Percentiles rank a stretch among this genome's conserved stretches.
These are phyloP conservation scores for Semaprochilodus insignis DNA, from an alignment of 2,797 vertebrate genomes.

Conservation along the genomic window DNA sequence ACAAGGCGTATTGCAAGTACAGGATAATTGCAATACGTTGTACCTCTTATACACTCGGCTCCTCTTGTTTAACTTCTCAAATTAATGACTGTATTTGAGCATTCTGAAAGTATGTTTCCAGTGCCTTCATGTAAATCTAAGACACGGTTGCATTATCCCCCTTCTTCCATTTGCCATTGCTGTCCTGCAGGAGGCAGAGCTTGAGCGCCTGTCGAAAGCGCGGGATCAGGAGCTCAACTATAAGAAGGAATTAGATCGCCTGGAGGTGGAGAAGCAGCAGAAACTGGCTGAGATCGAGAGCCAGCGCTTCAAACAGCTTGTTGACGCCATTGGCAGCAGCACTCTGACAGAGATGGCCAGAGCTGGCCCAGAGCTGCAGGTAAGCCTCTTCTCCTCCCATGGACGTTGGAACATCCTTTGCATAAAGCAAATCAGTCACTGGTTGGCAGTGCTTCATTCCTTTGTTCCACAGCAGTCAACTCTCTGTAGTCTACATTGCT, in stretches of 20 bases:
- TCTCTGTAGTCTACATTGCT: background rate
- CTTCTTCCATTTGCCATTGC: background rate
- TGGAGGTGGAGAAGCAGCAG: slow-evolving; percentile 84
- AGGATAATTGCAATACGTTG: background rate
- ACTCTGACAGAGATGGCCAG: slow-evolving; percentile 86
- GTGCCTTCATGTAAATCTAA: background rate
- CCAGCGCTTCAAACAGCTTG: slow-evolving; percentile 81
- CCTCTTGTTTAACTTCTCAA: background rate
- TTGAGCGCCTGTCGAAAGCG: slow-evolving; percentile 79
- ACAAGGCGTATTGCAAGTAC: too few species aligned
- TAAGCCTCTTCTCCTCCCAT: slow-evolving; percentile 55
- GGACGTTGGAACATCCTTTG: background rate
- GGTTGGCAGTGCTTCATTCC: background rate
- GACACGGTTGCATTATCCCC: background rate
- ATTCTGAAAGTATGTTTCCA: background rate
- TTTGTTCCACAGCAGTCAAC: background rate
- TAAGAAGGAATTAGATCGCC: slow-evolving; percentile 74
- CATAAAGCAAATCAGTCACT: background rate
- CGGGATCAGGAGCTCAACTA: slow-evolving; percentile 84
- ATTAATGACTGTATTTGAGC: too few species aligned
- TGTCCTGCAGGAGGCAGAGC: slow-evolving; percentile 82
- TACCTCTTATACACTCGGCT: background rate
- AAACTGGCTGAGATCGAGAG: slow-evolving; percentile 80
- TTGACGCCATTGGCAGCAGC: slow-evolving; percentile 77
- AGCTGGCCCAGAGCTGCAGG: slow-evolving; percentile 89